phyloP scores from a whole-genome alignment of 2,113 vertebrate species.

The Phasianus colchicus region DNA sequence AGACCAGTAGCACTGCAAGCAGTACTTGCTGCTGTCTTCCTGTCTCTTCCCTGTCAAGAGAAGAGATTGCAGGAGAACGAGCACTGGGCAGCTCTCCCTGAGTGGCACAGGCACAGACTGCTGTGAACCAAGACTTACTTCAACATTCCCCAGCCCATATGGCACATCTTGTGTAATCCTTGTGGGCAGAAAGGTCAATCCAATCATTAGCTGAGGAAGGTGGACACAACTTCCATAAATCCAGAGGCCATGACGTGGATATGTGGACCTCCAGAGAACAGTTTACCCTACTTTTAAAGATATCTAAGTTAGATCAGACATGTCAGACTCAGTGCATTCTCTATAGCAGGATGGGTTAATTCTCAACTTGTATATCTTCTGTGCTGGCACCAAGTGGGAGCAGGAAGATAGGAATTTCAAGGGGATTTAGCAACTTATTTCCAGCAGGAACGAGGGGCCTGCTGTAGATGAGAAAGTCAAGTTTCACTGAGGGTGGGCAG shows the following conservation, averaged over 20 bases:
- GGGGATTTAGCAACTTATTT: neutral
- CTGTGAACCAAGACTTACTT: neutral
- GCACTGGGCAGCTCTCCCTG: neutral
- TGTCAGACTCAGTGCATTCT: neutral
- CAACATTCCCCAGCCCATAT: neutral
- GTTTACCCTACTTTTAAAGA: neutral
- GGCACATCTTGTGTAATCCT: neutral
- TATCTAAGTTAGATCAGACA: neutral
- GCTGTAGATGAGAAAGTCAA: neutral
- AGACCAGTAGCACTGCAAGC: neutral
- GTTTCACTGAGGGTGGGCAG: neutral
- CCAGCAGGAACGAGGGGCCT: neutral
- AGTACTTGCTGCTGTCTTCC: fast-evolving
- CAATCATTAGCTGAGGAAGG: neutral
- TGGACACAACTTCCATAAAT: neutral
- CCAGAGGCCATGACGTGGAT: neutral
- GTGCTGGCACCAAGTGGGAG: neutral
- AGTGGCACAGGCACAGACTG: neutral
- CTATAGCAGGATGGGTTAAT: neutral
- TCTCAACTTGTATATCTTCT: neutral
- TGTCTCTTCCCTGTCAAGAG: neutral
- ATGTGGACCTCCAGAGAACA: neutral
- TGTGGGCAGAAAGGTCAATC: neutral
- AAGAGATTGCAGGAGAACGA: neutral
- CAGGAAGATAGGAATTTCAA: neutral